Evolutionary conservation across 2,888 invertebrate genomes (phyloP), one percentile per base, ranked within the genome.

Genomic region (Priocnemis perturbator): DNA sequence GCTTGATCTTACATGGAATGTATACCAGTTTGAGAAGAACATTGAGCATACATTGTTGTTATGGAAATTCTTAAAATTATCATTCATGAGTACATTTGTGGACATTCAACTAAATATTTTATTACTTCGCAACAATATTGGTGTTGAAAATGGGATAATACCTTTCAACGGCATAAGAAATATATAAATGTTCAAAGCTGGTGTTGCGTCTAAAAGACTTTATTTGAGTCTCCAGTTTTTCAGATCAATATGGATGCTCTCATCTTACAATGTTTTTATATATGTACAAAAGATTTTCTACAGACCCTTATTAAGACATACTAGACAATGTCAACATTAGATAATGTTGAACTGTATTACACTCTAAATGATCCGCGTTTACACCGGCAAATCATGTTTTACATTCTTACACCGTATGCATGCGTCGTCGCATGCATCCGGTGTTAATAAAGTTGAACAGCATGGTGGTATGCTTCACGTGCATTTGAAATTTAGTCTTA

Each of bases 41-140:
- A 77, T 73, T 78, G 78, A 76, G 78, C 85, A 77, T 84, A 85
- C 79, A 82, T 76, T 77, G 74, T 84, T 84, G 74, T 82, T 83
- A 76, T 65, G 70, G 66, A 76, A 81, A 83, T 71, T 78, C 70
- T 72, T 71, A 71, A 75, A 82, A 78, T 76, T 71, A 71, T 81
- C 69, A 63, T 67, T 74, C 71, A 75, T 79, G 69, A 74, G 80
- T 78, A 78, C 73, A 81, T 74, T 80, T 80, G 74, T 78, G 76
- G 72, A 77, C 65, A 68, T 77, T 78, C 75, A 67, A 70, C 73
- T 71, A 69, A 74, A 76, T 78, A 76, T 79, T 80, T 82, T 74
- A 77, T 67, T 81, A 81, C 73, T 71, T 83, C 64, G 60, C 64
- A 73, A 80, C 67, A 65, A 75, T 77, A 78, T 79, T 71, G 60